Base-by-base conservation (phyloP, 2,797 vertebrate genomes). In the Chelidonichthys spinosus region DNA sequence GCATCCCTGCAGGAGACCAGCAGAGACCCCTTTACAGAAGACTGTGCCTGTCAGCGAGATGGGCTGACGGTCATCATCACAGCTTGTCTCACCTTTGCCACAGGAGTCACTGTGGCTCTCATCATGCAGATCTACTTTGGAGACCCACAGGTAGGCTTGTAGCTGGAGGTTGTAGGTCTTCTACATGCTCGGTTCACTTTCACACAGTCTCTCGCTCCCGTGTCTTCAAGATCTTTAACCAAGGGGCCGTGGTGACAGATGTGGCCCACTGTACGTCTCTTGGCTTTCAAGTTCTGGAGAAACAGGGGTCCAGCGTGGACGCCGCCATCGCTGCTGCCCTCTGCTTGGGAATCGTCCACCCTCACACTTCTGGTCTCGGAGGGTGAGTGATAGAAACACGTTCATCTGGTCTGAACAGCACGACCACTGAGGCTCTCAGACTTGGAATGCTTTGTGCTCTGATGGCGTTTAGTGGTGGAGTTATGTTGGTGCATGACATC, bases 51-150 rank as follows among this genome's bases (percentile, higher is more conserved):
- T 87, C 96, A 95, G 44, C 95, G 97, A 80, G 98, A 99, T 0
- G 96, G 97, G 54, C 94, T 99, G 72, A 99, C 97, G 0, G 95
- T 99, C 90, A 99, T 99, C 82, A 96, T 99, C 91, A 99, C 97
- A 0, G 97, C 97, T 82, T 98, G 97, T 84, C 94, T 99, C 75
- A 99, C 98, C 59, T 99, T 99, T 0, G 98, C 98, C 74, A 97
- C 93, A 0, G 98, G 97, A 0, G 97, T 99, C 85, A 99, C 97
- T 0, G 93, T 99, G 49, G 98, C 98, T 6, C 96, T 99, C 43
- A 95, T 99, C 81, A 96, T 99, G 95, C 98, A 99, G 94, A 98
- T 99, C 90, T 99, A 99, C 90, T 96, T 99, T 59, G 98, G 98
- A 71, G 97, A 98, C 82, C 97, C 97, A 58, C 98, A 99, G 97